Percentiles rank a stretch among this genome's conserved stretches.
Conservation (phyloP, 1,140 invertebrate genomes). For the Harpegnathos saltator region DNA sequence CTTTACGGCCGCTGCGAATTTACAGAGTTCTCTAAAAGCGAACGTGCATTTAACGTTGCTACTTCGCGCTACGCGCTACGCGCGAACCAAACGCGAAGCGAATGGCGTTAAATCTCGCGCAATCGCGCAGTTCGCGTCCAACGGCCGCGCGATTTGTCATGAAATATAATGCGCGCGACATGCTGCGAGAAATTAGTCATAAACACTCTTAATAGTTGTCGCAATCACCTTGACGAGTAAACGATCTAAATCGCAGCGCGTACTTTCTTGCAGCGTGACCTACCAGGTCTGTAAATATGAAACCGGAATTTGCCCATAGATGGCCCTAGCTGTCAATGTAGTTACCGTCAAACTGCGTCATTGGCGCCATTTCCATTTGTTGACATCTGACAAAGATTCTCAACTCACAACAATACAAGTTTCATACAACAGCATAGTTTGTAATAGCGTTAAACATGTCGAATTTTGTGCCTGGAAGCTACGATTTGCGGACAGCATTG, state of each 20-base stretch:
- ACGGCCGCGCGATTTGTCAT: neutral
- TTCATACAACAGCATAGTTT: too few relatives aligned
- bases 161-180: neutral
- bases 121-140: slow-evolving; percentile 16
- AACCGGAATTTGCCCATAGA: too few relatives aligned
- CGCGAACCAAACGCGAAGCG: slow-evolving; percentile 26
- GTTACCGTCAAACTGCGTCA: too few relatives aligned
- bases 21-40: slow-evolving; percentile 16
- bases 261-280: neutral
- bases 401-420: too few relatives aligned
- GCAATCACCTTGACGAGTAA: too few relatives aligned
- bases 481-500: too few relatives aligned
- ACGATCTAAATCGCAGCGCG: neutral
- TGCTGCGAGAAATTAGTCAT: slow-evolving; percentile 8
- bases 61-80: neutral
- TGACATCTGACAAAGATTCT: too few relatives aligned
- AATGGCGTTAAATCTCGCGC: slow-evolving; percentile 30
- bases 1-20: slow-evolving; percentile 16
- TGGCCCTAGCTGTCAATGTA: too few relatives aligned
- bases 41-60: slow-evolving; percentile 36
- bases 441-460: too few relatives aligned
- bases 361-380: too few relatives aligned
- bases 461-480: too few relatives aligned
- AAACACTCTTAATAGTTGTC: neutral
- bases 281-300: too few relatives aligned